A percentile compares a stretch with the other conserved stretches of the same genome.
Evolutionary conservation across 1,140 invertebrate species (phyloP).

Genomic region (Planococcus citri): DNA sequence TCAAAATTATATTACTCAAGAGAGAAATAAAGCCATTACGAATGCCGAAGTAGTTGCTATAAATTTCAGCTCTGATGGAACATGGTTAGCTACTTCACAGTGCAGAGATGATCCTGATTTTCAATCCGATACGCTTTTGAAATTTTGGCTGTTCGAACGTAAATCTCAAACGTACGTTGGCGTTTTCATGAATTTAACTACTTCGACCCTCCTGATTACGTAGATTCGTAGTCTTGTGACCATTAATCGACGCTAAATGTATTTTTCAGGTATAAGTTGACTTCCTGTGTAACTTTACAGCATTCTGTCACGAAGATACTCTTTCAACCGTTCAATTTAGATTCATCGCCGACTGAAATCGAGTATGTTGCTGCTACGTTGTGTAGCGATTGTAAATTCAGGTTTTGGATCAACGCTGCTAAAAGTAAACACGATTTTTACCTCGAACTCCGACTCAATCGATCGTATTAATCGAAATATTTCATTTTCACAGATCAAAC

Average conservation of each 20-base stretch:
- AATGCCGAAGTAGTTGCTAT: slow-evolving; percentile 56
- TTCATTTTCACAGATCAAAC: neutral
- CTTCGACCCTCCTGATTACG: neutral
- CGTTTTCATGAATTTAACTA: neutral
- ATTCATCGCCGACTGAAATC: neutral
- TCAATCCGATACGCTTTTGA: slow-evolving; percentile 53
- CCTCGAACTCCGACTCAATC: too few species aligned
- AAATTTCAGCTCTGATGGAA: slow-evolving; percentile 48
- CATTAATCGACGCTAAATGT: too few species aligned
- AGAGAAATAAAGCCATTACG: slow-evolving; percentile 42
- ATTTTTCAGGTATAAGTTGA: slow-evolving; percentile 23
- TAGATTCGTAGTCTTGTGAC: too few species aligned
- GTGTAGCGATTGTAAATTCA: slow-evolving; percentile 20
- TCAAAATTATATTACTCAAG: slow-evolving; percentile 55
- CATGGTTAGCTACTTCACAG: slow-evolving; percentile 71
- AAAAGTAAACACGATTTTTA: neutral
- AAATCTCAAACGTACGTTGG: slow-evolving; percentile 21
- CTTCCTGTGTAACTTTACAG: slow-evolving; percentile 21
- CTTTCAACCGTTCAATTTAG: slow-evolving; percentile 21
- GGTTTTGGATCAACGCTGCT: neutral
- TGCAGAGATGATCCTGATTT: slow-evolving; percentile 44
- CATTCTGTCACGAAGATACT: slow-evolving; percentile 16
- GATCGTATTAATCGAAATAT: too few species aligned
- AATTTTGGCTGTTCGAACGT: slow-evolving; percentile 61
- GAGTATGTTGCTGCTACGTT: slow-evolving; percentile 20